These are phyloP conservation scores for Bombus picipes DNA, from an alignment of 1,140 invertebrate genomes.

Conservation along the genomic window DNA sequence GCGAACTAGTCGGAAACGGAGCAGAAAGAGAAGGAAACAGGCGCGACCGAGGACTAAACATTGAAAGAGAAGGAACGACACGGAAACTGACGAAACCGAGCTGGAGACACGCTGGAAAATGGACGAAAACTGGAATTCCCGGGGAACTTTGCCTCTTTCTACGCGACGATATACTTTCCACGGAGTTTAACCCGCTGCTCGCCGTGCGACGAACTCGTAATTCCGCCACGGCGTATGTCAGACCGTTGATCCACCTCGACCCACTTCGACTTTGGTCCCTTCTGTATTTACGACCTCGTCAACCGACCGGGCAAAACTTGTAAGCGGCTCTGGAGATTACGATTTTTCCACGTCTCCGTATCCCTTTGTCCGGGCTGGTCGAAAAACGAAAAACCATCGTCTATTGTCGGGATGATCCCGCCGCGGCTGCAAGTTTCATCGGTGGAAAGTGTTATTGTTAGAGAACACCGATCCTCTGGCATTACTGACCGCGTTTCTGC, in stretches of 20 bases:
- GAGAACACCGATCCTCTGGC: neutral
- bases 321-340: constrained; percentile 40
- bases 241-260: constrained; percentile 25
- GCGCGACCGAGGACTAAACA: neutral
- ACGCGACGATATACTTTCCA: constrained; percentile 31
- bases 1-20: constrained; percentile 14
- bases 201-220: constrained; percentile 32
- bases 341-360: constrained; percentile 23
- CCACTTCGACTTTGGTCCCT: constrained; percentile 12
- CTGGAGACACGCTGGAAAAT: constrained; percentile 1
- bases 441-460: constrained; percentile 6
- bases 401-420: neutral
- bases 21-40: neutral
- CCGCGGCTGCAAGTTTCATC: neutral
- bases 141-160: constrained; percentile 36
- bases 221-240: constrained; percentile 13
- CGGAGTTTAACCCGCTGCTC: constrained; percentile 38
- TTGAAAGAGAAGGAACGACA: constrained; percentile 9
- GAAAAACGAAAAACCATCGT: neutral
- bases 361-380: neutral
- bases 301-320: constrained; percentile 35
- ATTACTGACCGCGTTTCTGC: neutral
- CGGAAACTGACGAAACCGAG: neutral
- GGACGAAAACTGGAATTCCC: neutral
- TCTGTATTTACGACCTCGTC: constrained; percentile 45